Evolutionary conservation across 2,888 invertebrate species (phyloP).

Genomic region (Aethes cnicana): DNA sequence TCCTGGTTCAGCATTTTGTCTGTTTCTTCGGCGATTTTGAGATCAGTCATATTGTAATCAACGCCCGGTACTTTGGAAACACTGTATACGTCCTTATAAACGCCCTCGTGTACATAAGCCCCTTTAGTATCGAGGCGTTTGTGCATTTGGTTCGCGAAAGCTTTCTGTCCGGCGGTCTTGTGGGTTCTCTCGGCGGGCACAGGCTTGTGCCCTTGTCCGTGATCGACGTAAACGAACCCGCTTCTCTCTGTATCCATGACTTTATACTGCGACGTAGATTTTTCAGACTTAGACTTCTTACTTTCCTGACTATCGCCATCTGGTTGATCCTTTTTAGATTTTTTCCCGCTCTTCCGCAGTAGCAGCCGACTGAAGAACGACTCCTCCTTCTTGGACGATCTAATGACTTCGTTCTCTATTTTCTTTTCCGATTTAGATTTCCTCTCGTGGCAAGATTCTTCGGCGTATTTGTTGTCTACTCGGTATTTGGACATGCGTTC

Average conservation of each 20-base stretch:
- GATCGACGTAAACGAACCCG: conserved; percentile 47
- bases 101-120: conserved; percentile 74
- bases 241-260: conserved; percentile 60
- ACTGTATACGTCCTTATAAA: conserved; percentile 75
- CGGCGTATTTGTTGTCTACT: conserved; percentile 66
- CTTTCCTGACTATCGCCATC: conserved; percentile 69
- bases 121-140: conserved; percentile 79
- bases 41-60: conserved; percentile 77
- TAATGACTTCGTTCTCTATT: conserved; percentile 72
- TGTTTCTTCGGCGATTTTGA: conserved; percentile 77
- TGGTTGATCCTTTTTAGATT: conserved; percentile 82
- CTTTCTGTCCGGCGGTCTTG: conserved; percentile 74
- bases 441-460: conserved; percentile 76
- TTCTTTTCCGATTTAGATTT: conserved; percentile 77
- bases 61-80: conserved; percentile 71
- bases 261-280: conserved; percentile 61
- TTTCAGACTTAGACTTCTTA: conserved; percentile 68
- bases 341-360: conserved; percentile 87
- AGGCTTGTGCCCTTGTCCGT: conserved; percentile 61
- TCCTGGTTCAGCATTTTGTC: conserved; percentile 73
- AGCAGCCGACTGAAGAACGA: conserved; percentile 86
- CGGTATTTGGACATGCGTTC: conserved; percentile 63
- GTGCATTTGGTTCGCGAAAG: conserved; percentile 76
- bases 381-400: conserved; percentile 80
- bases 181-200: conserved; percentile 71